Conservation (phyloP, 2,113 vertebrate species). For the Rhegmatorhina hoffmannsi region DNA sequence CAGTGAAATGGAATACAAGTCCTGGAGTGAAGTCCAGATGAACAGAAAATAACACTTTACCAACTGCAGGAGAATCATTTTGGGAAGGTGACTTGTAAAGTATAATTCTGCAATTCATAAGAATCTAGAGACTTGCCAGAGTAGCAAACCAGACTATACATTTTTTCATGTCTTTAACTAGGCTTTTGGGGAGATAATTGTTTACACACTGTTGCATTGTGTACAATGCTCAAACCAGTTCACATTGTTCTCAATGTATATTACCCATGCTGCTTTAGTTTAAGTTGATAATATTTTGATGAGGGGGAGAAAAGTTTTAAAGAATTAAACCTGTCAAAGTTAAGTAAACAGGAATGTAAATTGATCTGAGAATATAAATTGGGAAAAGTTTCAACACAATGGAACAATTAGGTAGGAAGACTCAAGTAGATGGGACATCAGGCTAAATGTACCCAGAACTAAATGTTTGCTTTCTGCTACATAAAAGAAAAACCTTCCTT, state of each 20-base stretch:
- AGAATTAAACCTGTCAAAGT: neutral
- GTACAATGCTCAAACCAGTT: neutral
- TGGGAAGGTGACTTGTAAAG: neutral
- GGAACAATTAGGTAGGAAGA: neutral
- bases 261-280: neutral
- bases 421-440: neutral
- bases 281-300: neutral
- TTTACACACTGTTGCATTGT: neutral
- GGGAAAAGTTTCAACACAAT: neutral
- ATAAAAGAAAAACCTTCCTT: neutral
- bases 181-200: neutral
- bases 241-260: neutral
- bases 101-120: neutral
- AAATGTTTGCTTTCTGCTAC: neutral
- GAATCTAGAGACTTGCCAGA: neutral
- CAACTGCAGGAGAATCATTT: neutral
- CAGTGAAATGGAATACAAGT: neutral
- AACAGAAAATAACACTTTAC: neutral
- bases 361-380: neutral
- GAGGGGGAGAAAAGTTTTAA: neutral
- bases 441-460: neutral
- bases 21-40: neutral
- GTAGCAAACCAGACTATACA: neutral
- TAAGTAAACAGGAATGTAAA: neutral
- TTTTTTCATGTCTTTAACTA: neutral